These are phyloP conservation scores for Dryoscopus gambensis DNA, from an alignment of 2,113 vertebrate species.

Conservation along the genomic window DNA sequence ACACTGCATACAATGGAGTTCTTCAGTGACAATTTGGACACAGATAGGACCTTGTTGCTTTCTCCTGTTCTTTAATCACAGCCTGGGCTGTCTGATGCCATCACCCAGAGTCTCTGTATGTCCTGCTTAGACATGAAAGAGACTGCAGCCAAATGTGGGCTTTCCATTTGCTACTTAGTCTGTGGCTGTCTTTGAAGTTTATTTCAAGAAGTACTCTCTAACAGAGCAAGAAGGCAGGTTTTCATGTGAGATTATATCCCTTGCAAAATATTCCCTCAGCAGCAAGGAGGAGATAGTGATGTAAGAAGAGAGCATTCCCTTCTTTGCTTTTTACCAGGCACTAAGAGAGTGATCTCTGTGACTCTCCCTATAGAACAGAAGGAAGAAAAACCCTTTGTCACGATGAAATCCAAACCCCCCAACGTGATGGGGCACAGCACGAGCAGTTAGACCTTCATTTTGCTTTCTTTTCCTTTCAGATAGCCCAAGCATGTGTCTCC, in stretches of 20 bases:
- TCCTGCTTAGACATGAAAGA: slow-evolving; percentile 47
- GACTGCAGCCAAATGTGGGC: slow-evolving; percentile 14
- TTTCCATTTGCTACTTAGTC: slow-evolving; percentile 42
- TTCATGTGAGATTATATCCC: slow-evolving; percentile 31
- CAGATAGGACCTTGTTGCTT: slow-evolving; percentile 26
- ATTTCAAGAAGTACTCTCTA: slow-evolving; percentile 25
- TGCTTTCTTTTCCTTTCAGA: slow-evolving; percentile 27
- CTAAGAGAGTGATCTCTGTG: slow-evolving; percentile 10
- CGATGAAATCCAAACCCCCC: slow-evolving; percentile 25
- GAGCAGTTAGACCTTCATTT: neutral
- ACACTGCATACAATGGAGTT: neutral
- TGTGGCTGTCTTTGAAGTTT: slow-evolving; percentile 38
- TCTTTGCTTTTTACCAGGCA: slow-evolving; percentile 34
- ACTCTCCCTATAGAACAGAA: slow-evolving; percentile 33
- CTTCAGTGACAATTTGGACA: neutral
- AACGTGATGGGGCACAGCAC: neutral
- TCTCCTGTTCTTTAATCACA: slow-evolving; percentile 40
- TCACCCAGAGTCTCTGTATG: neutral
- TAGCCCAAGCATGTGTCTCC: neutral
- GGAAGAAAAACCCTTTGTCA: slow-evolving; percentile 44
- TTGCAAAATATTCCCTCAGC: slow-evolving; percentile 34
- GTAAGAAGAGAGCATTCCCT: slow-evolving; percentile 20
- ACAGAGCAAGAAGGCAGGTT: slow-evolving; percentile 17
- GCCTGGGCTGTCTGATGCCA: slow-evolving; percentile 15
- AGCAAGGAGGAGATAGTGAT: neutral